Evolutionary conservation across 2,113 vertebrate genomes (phyloP), one percentile per base, ranked within the genome.

Genomic region (Ammodytes marinus): DNA sequence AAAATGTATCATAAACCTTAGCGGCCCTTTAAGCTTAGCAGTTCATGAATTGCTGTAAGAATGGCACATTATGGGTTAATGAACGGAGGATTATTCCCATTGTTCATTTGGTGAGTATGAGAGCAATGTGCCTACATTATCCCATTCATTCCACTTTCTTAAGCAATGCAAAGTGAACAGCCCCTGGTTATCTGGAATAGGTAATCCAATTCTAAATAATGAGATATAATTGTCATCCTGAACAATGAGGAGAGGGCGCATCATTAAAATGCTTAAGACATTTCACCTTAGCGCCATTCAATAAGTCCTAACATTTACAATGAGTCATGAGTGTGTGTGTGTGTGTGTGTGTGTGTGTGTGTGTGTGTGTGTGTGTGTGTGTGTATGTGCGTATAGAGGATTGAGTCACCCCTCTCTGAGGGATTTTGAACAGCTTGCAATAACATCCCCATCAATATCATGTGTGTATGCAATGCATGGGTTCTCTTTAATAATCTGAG

Each of bases 281-380:
- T 67, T 86, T 74, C 77, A 91, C 90, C 84, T 79, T 84, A 63
- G 80, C 79, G 39, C 68, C 64, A 76, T 57, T 87, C 39, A 80
- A 19, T 67, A 74, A 77, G 43, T 37, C 17, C 43, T 43, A 59
- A 58, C 57, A 75, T 64, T 82, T 45, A 75, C 58, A 70, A 70
- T 82, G 91, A 87, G 60, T 84, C 82, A 84, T 72, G 19, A n/a
- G 17, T 43, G 65, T 54, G 43, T 58, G 59, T 17, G 27, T 27
- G 27, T 66, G 27, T 27, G 10, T 45, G 61, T 46, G 40, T 63
- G 52, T 35, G 54, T 78, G 69, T 74, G 17, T 67, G 52, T 60
- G 60, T 43, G 49, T 52, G 58, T 40, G 42, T 74, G 61, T n/a
- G 35, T 39, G 50, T 57, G 54, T 43, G 50, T 61, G 66, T 71